Evolutionary conservation across 2,113 vertebrate species (phyloP).

Genomic region (Lutjanus erythropterus): DNA sequence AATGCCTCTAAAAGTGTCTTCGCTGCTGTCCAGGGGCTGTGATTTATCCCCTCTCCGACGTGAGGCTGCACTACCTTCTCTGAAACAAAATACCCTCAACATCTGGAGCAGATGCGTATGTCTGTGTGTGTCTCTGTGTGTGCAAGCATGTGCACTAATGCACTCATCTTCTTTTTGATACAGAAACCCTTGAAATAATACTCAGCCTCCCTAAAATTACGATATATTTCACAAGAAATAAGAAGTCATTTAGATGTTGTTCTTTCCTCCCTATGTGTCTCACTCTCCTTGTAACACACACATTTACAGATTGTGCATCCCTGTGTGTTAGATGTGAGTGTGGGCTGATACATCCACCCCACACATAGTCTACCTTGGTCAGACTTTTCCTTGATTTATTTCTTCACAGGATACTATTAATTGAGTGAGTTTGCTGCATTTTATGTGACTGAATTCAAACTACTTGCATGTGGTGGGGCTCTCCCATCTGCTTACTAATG

Average conservation of each 20-base stretch:
- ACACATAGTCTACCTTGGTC: background rate
- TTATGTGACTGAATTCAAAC: background rate
- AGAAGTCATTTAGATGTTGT: constrained; percentile 5
- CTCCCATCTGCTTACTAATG: background rate
- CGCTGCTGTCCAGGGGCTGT: constrained; percentile 69
- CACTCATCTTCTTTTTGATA: constrained; percentile 32
- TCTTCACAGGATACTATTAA: constrained; percentile 10
- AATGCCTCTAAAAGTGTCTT: constrained; percentile 81
- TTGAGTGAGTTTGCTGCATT: background rate
- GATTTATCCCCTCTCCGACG: constrained; percentile 74
- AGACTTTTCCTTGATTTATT: background rate
- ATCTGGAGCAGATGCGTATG: constrained; percentile 60
- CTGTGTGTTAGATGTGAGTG: constrained; percentile 9
- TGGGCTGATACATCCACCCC: constrained; percentile 14
- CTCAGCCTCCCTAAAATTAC: constrained; percentile 26
- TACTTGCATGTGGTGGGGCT: background rate
- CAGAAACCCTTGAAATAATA: constrained; percentile 36
- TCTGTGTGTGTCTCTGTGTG: constrained; percentile 19
- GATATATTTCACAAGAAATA: constrained; percentile 20
- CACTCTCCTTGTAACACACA: constrained; percentile 1
- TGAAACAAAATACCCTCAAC: constrained; percentile 69
- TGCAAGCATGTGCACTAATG: background rate
- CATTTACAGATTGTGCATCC: constrained; percentile 5
- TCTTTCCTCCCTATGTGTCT: constrained; percentile 36
- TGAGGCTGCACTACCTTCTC: constrained; percentile 60